These are phyloP conservation scores for Stigmatopora nigra DNA, from an alignment of 2,113 vertebrate genomes.

Conservation along the genomic window DNA sequence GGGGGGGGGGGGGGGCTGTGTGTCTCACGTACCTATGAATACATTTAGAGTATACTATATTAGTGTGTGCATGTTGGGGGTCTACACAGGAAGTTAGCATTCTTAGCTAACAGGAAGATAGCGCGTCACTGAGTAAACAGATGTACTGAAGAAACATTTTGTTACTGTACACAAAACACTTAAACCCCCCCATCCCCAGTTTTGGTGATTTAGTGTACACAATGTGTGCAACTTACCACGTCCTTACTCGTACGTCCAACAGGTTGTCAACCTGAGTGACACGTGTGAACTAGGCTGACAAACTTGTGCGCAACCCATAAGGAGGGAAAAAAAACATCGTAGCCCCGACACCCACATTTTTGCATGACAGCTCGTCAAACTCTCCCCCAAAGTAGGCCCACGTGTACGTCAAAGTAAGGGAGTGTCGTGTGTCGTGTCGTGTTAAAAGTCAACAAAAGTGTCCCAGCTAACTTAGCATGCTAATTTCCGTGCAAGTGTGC, in stretches of 20 bases:
- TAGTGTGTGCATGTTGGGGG: too few relatives aligned
- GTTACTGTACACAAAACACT: neutral
- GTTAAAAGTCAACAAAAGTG: constrained; percentile 8
- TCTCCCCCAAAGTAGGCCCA: constrained; percentile 27
- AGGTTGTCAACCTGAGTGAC: constrained; percentile 59
- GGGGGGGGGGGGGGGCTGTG: too few relatives aligned
- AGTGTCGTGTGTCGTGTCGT: neutral
- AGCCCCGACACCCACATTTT: neutral
- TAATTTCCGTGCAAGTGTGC: constrained; percentile 13
- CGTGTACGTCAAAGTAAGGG: too few relatives aligned
- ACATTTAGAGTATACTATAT: too few relatives aligned
- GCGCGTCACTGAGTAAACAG: neutral
- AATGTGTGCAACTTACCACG: too few relatives aligned
- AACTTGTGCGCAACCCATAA: constrained; percentile 38
- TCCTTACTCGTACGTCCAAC: constrained; percentile 35
- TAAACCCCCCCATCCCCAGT: neutral
- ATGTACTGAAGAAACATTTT: neutral
- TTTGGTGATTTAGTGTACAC: neutral
- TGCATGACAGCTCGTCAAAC: constrained; percentile 57
- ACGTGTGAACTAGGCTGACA: constrained; percentile 51
- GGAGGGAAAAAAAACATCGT: neutral
- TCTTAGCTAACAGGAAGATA: neutral
- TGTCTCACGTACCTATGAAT: too few relatives aligned
- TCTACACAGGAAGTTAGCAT: neutral
- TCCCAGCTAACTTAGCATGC: constrained; percentile 51